Base-by-base conservation (phyloP, 2,888 invertebrate genomes). In the Netelia fuscicornis region DNA sequence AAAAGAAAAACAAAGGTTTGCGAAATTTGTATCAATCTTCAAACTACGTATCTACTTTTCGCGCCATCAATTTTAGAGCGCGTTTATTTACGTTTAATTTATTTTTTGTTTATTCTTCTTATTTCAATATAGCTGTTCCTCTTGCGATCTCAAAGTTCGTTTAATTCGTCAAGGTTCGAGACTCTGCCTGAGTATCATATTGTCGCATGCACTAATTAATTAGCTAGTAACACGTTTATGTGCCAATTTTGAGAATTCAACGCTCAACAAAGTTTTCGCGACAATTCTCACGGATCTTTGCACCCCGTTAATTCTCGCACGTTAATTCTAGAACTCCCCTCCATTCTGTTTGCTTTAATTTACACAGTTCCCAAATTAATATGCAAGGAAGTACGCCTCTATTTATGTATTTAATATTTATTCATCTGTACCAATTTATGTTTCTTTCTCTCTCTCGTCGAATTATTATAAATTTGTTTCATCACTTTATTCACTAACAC, bases 181-280 rank as follows among this genome's bases (percentile, higher is more conserved):
- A 77, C 56, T 77, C 77, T 72, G 85, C 86, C 62, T 83, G 76
- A 67, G 77, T 80, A 78, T 56, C 83, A 83, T 88, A 89, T 88
- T 84, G 88, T 90, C 89, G 88, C 89, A 88, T 90, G 89, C 87
- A 85, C 76, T 79, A 79, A 67, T 84, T 87, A 87, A 84, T 86
- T 87, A 82, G 70, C 86, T 87, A 85, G 85, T 83, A 75, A 42
- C 42, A 58, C 65, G 79, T 84, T 81, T 79, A 79, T 60, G 65
- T 54, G 68, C 2, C 23, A 79, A 58, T 68, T 3, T 60, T 20
- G 60, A 72, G 17, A 42, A 62, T 60, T 65, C 20, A 17, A 64
- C 6, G 64, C 58, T 17, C 58, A 77, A 67, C 71, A 48, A 54
- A 72, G 25, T 65, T n/a, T 13, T 20, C 44, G 23, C 65, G 30